phyloP scores from a whole-genome alignment of 2,113 vertebrate genomes.

The Rynchops niger region DNA sequence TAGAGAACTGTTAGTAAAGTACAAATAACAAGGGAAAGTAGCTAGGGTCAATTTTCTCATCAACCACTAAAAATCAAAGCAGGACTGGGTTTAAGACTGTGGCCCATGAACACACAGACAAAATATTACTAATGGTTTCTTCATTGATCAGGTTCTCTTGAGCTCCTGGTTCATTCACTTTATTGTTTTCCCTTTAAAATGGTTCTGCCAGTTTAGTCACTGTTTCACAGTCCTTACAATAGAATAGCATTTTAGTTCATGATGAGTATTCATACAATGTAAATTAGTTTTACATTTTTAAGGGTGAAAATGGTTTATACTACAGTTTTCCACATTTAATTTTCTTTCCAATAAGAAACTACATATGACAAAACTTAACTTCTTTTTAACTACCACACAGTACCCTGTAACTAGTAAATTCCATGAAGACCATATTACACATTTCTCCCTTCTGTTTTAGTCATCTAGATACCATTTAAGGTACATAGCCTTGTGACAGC shows the following conservation, averaged over 20 bases:
- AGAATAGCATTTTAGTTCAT: background rate
- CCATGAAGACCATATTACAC: background rate
- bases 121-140: background rate
- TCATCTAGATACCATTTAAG: background rate
- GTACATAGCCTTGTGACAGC: background rate
- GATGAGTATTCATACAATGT: background rate
- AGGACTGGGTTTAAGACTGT: background rate
- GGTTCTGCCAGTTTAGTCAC: background rate
- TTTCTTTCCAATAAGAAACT: background rate
- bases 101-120: background rate
- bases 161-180: background rate
- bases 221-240: background rate
- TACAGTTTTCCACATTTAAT: background rate
- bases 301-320: background rate
- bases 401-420: background rate
- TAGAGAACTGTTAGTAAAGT: background rate
- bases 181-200: background rate
- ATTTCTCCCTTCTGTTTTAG: background rate
- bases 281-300: background rate
- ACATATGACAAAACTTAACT: background rate
- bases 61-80: background rate
- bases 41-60: background rate
- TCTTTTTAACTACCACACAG: background rate
- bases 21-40: background rate
- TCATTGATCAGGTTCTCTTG: background rate